Base-by-base conservation (phyloP, 1,140 invertebrate species). In the Leptinotarsa texana region DNA sequence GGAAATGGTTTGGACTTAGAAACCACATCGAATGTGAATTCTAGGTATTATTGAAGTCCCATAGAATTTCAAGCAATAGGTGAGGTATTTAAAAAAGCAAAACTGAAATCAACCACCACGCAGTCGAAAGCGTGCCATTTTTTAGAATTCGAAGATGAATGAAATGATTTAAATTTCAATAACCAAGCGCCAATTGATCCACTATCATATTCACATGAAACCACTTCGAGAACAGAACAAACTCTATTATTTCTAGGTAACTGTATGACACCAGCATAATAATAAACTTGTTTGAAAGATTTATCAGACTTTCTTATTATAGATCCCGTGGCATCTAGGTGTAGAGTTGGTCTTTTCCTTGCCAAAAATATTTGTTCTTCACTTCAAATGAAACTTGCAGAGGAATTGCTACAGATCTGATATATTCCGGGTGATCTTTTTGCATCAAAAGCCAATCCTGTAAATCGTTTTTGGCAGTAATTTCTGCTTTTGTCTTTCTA, bases 141-240 rank as follows among this genome's bases (percentile, higher is more conserved):
- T 21, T 2, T 69, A 18, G 15, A 17, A 67, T n/a, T 17, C 13
- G 22, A 17, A 33, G 13, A 67, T 67, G n/a, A 57, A 24, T 27
- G 24, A 24, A 67, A 67, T 27, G 24, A 21, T 67, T 67, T 67
- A n/a, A 67, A 67, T 67, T 67, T 67, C 42, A 42, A 24, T 24
- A 67, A 27, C 18, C 65, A 67, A 4, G 65, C 21, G 27, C 18
- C 65, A n/a, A 67, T 67, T n/a, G 65, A 67, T 17, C 24, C 27
- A 42, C 18, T n/a, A 42, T 27, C 65, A 67, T 67, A 27, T n/a
- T 22, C 42, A 27, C 24, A 27, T 33, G 65, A 67, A 24, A 67
- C 27, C 65, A 67, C 42, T 67, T 67, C 65, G 13, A 67, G 21
- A 17, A 67, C 65, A 3, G 65, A 27, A 27, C 65, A 67, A 22